A percentile compares a stretch with the other conserved stretches of the same genome.
phyloP scores from a whole-genome alignment of 2,797 vertebrate species.

The Eospalax fontanierii region DNA sequence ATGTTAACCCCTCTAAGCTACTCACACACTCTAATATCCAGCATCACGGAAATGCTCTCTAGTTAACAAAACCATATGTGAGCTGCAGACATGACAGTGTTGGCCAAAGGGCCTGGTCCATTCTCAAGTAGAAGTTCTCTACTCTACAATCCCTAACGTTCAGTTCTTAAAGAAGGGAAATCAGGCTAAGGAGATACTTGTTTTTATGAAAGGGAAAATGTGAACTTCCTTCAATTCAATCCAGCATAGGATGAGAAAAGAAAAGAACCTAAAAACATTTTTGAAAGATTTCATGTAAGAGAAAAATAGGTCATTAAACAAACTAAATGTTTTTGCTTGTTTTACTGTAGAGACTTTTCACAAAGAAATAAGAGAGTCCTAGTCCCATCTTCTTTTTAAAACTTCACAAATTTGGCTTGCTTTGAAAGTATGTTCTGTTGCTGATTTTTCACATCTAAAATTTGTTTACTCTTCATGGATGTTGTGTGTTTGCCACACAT shows the following conservation, averaged over 20 bases:
- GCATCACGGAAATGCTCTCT: background rate
- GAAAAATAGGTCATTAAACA: background rate
- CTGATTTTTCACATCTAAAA: background rate
- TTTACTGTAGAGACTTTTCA: background rate
- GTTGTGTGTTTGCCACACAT: background rate
- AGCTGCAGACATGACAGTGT: background rate
- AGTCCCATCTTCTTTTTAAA: background rate
- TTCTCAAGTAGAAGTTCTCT: background rate
- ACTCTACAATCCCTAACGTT: background rate
- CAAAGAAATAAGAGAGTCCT: background rate
- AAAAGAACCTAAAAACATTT: background rate
- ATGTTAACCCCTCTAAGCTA: background rate
- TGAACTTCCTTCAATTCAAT: background rate
- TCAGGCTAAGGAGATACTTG: background rate
- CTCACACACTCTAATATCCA: background rate
- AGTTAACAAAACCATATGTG: background rate
- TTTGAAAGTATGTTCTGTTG: background rate
- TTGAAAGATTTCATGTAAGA: background rate
- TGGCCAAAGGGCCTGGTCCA: background rate
- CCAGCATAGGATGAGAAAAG: background rate
- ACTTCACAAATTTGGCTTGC: background rate
- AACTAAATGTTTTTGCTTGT: background rate
- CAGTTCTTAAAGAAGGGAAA: background rate
- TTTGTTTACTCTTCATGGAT: background rate
- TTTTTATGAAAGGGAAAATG: conserved; percentile 8